Conservation (phyloP, 2,888 invertebrate species). For the Phytoseiulus persimilis region DNA sequence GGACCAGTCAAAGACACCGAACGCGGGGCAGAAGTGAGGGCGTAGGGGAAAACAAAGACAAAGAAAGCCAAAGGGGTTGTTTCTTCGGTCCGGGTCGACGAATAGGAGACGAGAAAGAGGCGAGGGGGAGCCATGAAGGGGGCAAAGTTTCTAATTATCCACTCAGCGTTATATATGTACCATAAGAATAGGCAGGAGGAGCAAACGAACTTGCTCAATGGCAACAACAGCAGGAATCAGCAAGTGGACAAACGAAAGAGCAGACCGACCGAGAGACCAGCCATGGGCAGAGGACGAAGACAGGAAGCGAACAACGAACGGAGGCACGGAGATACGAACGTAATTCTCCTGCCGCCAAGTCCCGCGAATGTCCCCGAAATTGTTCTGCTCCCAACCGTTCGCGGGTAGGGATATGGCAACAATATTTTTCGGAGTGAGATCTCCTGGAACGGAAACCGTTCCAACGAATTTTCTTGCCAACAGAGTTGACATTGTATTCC, state of each 20-base stretch:
- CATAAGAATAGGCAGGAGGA: slow-evolving; percentile 23
- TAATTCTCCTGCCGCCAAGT: not conserved
- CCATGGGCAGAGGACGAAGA: not conserved
- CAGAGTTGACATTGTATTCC: too few relatives aligned
- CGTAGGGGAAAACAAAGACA: slow-evolving; percentile 26
- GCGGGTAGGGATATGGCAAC: too few relatives aligned
- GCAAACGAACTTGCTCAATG: slow-evolving; percentile 19
- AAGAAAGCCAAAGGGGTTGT: not conserved
- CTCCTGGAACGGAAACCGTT: too few relatives aligned
- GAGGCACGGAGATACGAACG: too few relatives aligned
- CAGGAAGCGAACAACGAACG: not conserved
- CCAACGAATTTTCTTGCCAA: too few relatives aligned
- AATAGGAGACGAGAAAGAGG: slow-evolving; percentile 6
- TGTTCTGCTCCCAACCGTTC: not conserved
- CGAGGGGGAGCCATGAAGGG: not conserved
- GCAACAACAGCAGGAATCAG: slow-evolving; percentile 31
- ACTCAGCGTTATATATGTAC: slow-evolving; percentile 39
- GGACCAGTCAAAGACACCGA: not conserved
- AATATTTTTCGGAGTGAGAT: too few relatives aligned
- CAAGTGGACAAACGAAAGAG: slow-evolving; percentile 26
- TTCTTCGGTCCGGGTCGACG: not conserved
- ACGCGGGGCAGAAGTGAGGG: not conserved
- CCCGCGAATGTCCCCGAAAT: not conserved
- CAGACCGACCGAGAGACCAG: not conserved
- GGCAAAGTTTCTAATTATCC: slow-evolving; percentile 39